Conservation (phyloP, 2,888 invertebrate genomes). For the Acrocyrtus sp. region DNA sequence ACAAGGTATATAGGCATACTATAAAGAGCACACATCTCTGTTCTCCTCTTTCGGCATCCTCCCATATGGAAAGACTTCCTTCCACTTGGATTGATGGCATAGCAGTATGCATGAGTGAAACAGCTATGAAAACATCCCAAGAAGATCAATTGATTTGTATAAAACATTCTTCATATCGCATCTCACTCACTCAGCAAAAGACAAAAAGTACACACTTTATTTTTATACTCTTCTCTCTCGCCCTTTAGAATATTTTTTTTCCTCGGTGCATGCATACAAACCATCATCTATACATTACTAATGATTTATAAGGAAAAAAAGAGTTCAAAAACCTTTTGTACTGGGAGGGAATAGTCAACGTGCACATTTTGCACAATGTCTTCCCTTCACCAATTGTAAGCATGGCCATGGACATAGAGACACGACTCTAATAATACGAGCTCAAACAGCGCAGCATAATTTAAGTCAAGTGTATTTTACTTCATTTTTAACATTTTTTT, state of each 20-base stretch:
- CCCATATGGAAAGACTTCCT: no score
- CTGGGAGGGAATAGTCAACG: background rate
- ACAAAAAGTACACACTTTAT: no score
- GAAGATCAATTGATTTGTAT: conserved; percentile 10
- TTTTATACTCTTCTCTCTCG: background rate
- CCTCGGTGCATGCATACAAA: background rate
- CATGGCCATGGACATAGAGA: background rate
- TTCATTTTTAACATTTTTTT: background rate
- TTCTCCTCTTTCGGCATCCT: no score
- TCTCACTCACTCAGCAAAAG: background rate
- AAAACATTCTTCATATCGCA: conserved; percentile 11
- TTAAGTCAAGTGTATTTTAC: no score
- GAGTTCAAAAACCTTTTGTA: conserved; percentile 6
- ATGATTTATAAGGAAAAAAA: conserved; percentile 1
- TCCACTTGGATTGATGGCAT: background rate
- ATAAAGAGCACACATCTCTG: no score
- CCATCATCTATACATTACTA: no score
- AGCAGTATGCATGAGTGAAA: background rate
- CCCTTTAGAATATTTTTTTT: background rate
- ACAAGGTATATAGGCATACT: background rate
- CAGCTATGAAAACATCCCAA: background rate
- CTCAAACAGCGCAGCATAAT: background rate
- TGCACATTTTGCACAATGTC: background rate
- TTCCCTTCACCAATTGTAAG: background rate
- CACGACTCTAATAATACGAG: background rate